Evolutionary conservation across 2,888 invertebrate species (phyloP), one percentile per base, ranked within the genome.

Genomic region (Eucriotettix oculatus): DNA sequence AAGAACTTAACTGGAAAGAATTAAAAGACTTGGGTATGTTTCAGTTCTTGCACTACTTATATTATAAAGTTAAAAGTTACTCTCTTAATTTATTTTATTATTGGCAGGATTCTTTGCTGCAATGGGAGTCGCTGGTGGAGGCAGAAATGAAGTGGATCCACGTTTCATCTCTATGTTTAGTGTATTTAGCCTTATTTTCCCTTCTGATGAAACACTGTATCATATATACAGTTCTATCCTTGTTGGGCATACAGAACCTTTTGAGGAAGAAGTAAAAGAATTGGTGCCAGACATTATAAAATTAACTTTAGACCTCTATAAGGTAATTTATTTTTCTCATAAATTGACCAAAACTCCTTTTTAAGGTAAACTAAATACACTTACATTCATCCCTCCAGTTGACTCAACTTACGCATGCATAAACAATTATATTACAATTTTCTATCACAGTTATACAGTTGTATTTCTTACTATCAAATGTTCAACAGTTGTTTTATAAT

Each of bases 91-190:
- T 11, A 44, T 44, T 57, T 54, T n/a, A n/a, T 59, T 10, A 55
- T 52, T 60, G 62, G 62, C 71, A 73, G 85, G 82, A 42, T 91
- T 86, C 70, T 76, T 90, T 59, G 87, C 87, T 0, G 86, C 90
- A 1, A 90, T 91, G 90, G 90, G 90, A 3, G 84, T 86, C 67
- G 86, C 92, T 16, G 93, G 92, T 1, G 93, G 93, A 14, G 92
- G 93, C 0, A 80, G 92, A 65, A 93, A 92, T 70, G 89, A 88
- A 68, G 89, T 94, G 14, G 94, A 95, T 73, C 87, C 90, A 0
- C 80, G 95, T 63, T 96, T 95, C 71, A 82, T 94, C 67, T 93
- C 94, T 0, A 86, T 90, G 82, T 95, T 94, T 76, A 85, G 87
- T 0, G 84, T 87, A 1, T 89, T 87, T 74, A 93, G 93, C 73